A percentile compares a stretch with the other conserved stretches of the same genome.
Evolutionary conservation across 2,113 vertebrate genomes (phyloP).

Genomic region (Mormoops blainvillei): DNA sequence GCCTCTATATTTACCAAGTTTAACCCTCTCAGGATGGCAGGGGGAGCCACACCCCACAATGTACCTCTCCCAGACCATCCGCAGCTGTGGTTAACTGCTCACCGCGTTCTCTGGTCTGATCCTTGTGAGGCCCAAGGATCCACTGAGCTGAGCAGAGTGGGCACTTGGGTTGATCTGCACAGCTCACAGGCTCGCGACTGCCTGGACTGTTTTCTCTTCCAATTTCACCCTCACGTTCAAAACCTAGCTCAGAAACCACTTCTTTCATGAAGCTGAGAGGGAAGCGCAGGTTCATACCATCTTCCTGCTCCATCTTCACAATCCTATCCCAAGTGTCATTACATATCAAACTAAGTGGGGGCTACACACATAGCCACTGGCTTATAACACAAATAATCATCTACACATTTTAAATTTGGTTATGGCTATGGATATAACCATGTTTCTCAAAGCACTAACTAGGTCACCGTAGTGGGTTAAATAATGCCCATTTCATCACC

Average conservation of each 20-base stretch:
- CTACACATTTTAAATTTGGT: neutral
- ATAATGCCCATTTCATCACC: neutral
- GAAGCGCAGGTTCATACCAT: neutral
- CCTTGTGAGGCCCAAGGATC: neutral
- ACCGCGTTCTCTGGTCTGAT: neutral
- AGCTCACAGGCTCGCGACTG: fast-evolving
- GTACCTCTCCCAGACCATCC: neutral
- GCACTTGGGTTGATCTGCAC: neutral
- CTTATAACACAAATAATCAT: neutral
- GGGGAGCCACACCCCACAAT: neutral
- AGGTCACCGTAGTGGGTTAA: neutral
- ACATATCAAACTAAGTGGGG: neutral
- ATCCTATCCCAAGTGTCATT: neutral
- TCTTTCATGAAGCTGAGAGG: neutral
- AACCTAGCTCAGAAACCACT: neutral
- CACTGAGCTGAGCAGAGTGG: neutral
- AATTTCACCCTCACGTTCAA: neutral
- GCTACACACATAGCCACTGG: neutral
- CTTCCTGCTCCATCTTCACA: neutral
- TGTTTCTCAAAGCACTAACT: neutral
- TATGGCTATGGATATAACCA: too few relatives aligned
- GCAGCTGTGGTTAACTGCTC: neutral
- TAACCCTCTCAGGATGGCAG: neutral
- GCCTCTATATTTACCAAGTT: neutral
- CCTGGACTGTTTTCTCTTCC: neutral